Base-by-base conservation (phyloP, 1,140 invertebrate species). In the Tribolium castaneum region DNA sequence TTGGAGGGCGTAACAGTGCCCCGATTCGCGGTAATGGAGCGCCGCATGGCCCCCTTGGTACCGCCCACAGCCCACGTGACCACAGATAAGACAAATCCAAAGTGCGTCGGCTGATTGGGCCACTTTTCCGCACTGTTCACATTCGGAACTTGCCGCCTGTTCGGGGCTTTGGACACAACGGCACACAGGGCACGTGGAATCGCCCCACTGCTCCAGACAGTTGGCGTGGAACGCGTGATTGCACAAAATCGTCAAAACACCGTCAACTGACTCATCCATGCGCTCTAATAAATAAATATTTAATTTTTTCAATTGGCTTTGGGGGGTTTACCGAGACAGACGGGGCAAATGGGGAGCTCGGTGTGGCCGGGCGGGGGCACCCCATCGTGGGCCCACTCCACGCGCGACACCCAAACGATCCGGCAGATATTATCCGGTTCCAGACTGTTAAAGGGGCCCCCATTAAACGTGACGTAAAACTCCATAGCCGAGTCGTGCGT, bases 61-160 rank as follows among this genome's bases (percentile, higher is more conserved):
- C 7, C 85, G 80, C 10, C 97, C 97, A 89, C 99, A 99, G 39
- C 98, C 99, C 52, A 99, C 94, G 88, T 99, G 95, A 9, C 98
- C 99, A 88, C 99, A 99, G 79, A 99, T 98, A 12, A 99, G 88
- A 87, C 99, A 99, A 80, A 99, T 99, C 99, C 99, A 99, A 0
- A 99, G 88, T 78, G 96, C 95, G 86, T 98, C 94, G 0, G 89
- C 85, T 89, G 84, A 84, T 16, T 81, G 80, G 12, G 78, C 80
- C 0, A 76, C 75, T 77, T 80, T 80, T 10, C 84, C 86, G 77
- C 86, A 87, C 30, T 79, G 70, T 73, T 85, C 85, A 80, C 86
- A 87, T 80, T 87, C 86, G 7, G 83, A 85, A 39, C 62, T 82
- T 78, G 84, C 86, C 6, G 83, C 82, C 62, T 85, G 91, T 88